Evolutionary conservation across 2,797 vertebrate species (phyloP), one percentile per base, ranked within the genome.

Genomic region (Petrocephalus sullivani): DNA sequence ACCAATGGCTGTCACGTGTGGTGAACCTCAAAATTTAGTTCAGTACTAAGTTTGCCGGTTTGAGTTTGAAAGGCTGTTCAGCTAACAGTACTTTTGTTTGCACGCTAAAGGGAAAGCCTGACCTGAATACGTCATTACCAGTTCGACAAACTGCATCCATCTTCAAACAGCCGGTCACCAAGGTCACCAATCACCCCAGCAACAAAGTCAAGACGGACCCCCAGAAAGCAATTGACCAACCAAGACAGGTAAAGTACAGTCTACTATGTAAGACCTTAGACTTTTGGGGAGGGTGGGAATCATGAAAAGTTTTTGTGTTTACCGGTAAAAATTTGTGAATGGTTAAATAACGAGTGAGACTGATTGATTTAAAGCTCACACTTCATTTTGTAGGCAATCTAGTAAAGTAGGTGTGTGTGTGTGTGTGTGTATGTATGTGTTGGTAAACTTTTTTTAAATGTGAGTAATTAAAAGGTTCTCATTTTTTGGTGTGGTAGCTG

Each of bases 151-250:
- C 98, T 0, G 98, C 98, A 0, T 99, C 98, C 88, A 99, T 99
- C 91, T 99, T 99, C 91, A 99, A 99, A 90, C 98, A 99, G 85
- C 98, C 98, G 0, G 98, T 99, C 88, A 99, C 98, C 37, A 99
- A 99, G 95, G 98, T 99, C 90, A 99, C 98, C 57, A 99, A 99
- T 93, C 98, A 99, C 91, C 98, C 98, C 87, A 99, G 96, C 95
- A 99, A 99, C 92, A 99, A 99, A 95, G 98, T 99, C 88, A 99
- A 99, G 94, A 99, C 97, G 0, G 98, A 99, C 91, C 98, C 98
- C 10, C 98, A 99, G 95, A 99, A 99, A 93, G 98, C 98, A 0
- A 97, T 99, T 6, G 98, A 99, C 92, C 98, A 99, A 91, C 98
- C 98, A 60, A 95, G 98, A 90, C 98, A 99, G 97, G 98, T 99